A percentile compares a stretch with the other conserved stretches of the same genome.
phyloP scores from a whole-genome alignment of 2,888 invertebrate species.

The Xanthorhoe designata region DNA sequence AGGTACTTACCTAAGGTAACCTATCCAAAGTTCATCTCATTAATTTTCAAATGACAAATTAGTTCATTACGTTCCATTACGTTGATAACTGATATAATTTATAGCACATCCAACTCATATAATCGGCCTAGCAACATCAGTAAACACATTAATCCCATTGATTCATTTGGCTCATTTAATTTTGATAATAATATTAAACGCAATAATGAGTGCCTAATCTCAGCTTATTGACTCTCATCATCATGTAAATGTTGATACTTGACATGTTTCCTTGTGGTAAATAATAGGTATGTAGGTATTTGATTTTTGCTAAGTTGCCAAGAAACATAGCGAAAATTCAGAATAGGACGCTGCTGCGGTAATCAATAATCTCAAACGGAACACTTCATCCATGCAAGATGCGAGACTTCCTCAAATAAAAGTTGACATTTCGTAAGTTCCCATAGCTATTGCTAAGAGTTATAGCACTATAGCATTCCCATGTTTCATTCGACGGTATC shows the following conservation, averaged over 20 bases:
- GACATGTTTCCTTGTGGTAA: background rate
- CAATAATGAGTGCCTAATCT: too few species aligned
- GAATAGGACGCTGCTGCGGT: conserved; percentile 34
- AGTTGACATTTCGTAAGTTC: conserved; percentile 45
- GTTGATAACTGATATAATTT: background rate
- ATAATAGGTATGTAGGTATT: conserved; percentile 9
- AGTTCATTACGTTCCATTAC: background rate
- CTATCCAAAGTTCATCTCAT: background rate
- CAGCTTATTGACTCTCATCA: too few species aligned
- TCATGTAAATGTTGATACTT: too few species aligned
- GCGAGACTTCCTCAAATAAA: conserved; percentile 49
- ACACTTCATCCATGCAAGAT: conserved; percentile 41
- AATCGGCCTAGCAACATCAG: background rate
- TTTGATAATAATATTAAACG: background rate
- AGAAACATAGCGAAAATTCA: conserved; percentile 30
- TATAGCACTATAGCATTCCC: conserved; percentile 52
- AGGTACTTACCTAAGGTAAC: background rate
- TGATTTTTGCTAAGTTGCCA: conserved; percentile 18
- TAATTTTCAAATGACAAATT: background rate
- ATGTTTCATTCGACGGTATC: conserved; percentile 49
- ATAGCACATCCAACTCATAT: background rate
- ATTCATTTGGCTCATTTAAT: background rate
- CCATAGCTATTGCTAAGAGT: conserved; percentile 50
- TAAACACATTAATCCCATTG: background rate
- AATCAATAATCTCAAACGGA: conserved; percentile 34